Conservation (phyloP, 2,797 vertebrate species). For the Syngnathus acus region DNA sequence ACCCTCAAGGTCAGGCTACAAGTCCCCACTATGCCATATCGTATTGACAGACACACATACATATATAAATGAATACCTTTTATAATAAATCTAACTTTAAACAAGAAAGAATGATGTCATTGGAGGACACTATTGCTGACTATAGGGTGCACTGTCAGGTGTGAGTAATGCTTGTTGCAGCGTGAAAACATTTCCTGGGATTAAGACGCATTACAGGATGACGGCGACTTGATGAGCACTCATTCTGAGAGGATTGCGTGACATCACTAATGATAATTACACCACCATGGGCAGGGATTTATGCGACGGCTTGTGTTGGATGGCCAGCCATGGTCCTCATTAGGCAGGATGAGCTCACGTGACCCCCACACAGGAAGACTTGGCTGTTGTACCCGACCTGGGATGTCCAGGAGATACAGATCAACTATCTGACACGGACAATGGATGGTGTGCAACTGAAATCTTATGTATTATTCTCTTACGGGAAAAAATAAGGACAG, state of each 20-base stretch:
- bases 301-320: neutral
- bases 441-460: neutral
- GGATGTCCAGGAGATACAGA: neutral
- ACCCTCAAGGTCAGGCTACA: neutral
- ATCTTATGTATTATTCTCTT: too few relatives aligned
- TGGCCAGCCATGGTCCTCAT: neutral
- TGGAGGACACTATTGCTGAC: neutral
- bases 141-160: neutral
- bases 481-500: too few relatives aligned
- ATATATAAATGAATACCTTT: neutral
- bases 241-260: neutral
- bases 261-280: neutral
- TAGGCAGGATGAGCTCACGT: neutral
- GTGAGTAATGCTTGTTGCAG: neutral
- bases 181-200: neutral
- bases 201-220: conserved; percentile 1
- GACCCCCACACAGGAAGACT: neutral
- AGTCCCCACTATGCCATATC: neutral
- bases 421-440: neutral
- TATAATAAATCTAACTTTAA: too few relatives aligned
- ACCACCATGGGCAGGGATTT: neutral
- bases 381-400: neutral
- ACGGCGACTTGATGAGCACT: neutral
- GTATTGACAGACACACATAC: neutral
- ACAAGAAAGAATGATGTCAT: too few relatives aligned